These are phyloP conservation scores for Hepsetus odoe DNA, from an alignment of 2,113 vertebrate genomes.

Conservation along the genomic window DNA sequence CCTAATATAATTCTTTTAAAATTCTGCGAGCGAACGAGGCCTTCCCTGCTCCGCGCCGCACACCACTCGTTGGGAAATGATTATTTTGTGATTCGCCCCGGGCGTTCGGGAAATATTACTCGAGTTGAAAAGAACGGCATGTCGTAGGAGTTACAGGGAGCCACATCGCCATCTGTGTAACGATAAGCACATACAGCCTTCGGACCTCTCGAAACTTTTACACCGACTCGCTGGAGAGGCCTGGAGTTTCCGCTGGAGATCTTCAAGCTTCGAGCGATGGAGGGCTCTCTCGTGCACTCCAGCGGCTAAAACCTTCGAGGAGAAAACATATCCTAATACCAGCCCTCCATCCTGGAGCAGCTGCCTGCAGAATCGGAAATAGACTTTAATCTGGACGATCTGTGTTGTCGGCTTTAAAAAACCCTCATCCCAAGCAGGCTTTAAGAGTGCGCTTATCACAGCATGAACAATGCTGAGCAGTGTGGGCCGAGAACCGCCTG, in stretches of 20 bases:
- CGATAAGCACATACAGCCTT: slow-evolving; percentile 21
- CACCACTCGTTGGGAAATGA: slow-evolving; percentile 33
- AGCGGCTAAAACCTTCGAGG: background rate
- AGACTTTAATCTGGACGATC: background rate
- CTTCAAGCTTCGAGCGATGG: slow-evolving; percentile 9
- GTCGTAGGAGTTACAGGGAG: slow-evolving; percentile 37
- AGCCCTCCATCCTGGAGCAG: background rate
- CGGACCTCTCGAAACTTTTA: slow-evolving; percentile 37
- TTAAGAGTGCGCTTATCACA: background rate
- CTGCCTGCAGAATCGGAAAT: background rate
- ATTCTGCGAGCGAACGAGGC: slow-evolving; percentile 12
- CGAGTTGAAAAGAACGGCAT: slow-evolving; percentile 30
- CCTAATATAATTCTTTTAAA: slow-evolving; percentile 34
- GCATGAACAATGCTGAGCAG: background rate
- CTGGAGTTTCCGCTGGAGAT: background rate
- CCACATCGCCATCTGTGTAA: slow-evolving; percentile 31
- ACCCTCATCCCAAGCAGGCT: background rate
- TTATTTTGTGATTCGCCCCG: slow-evolving; percentile 37
- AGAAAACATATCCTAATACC: slow-evolving; percentile 7
- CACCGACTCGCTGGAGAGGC: slow-evolving; percentile 25
- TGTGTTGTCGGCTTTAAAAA: background rate
- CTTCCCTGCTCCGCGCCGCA: slow-evolving; percentile 4
- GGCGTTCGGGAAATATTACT: slow-evolving; percentile 30
- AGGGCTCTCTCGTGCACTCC: background rate
- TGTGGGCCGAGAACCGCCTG: no score